Evolutionary conservation across 2,797 vertebrate genomes (phyloP).

Genomic region (Sylvia borin): DNA sequence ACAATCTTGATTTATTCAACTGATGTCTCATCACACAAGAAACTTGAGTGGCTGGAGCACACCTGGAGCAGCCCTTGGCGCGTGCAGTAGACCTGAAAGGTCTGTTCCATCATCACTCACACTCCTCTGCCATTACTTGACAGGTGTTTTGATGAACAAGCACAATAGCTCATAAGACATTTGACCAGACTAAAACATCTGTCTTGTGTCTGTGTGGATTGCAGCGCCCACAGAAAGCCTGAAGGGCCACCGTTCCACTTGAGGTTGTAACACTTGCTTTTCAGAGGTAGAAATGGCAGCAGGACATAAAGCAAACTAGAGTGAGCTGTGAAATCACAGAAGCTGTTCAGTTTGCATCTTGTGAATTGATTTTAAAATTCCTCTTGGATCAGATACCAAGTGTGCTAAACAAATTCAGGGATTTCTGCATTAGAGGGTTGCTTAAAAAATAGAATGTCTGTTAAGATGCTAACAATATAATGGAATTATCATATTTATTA

Average conservation of each 20-base stretch:
- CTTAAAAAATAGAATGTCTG: neutral
- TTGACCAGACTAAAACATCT: neutral
- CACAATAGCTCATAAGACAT: neutral
- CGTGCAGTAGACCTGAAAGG: neutral
- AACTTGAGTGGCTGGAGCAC: neutral
- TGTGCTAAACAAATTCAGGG: neutral
- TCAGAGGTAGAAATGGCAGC: neutral
- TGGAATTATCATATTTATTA: conserved; percentile 17
- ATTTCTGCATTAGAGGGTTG: neutral
- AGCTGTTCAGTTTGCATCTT: neutral
- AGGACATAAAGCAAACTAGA: neutral
- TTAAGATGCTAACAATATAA: conserved; percentile 1
- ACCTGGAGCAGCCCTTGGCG: neutral
- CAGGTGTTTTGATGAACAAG: neutral
- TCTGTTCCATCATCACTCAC: neutral
- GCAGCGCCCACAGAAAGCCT: neutral
- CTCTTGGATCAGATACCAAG: neutral
- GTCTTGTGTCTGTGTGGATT: neutral
- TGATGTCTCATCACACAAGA: neutral
- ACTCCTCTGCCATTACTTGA: neutral
- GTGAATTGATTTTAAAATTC: neutral
- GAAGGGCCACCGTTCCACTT: neutral
- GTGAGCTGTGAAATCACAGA: neutral
- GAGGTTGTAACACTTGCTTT: neutral
- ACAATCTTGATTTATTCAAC: neutral